phyloP scores from a whole-genome alignment of 92 coral and sea anemone species.

The Parazoanthus darwini region DNA sequence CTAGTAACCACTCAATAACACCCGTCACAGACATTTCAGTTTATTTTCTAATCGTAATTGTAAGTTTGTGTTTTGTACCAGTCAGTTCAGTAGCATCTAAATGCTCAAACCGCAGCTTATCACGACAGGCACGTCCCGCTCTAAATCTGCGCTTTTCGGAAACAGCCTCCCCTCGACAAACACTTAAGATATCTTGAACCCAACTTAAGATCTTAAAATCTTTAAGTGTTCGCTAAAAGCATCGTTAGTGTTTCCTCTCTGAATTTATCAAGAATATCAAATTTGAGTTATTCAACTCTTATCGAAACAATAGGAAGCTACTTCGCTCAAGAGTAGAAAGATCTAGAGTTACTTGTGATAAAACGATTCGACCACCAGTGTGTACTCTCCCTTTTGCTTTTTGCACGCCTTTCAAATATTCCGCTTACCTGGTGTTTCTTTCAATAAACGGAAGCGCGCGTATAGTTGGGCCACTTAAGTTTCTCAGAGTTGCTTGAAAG shows the following conservation, averaged over 20 bases:
- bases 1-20: neutral
- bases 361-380: slow-evolving; percentile 3
- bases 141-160: neutral
- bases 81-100: neutral
- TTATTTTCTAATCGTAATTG: neutral
- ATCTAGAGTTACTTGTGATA: slow-evolving; percentile 10
- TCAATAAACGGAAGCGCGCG: no score
- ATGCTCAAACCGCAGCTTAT: neutral
- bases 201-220: slow-evolving; percentile 6
- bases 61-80: no score
- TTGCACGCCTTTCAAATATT: neutral
- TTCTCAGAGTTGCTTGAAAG: neutral
- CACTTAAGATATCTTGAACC: slow-evolving; percentile 31
- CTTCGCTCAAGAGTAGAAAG: slow-evolving; percentile 2
- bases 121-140: neutral
- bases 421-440: no score
- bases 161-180: slow-evolving; percentile 10
- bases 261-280: slow-evolving; percentile 32
- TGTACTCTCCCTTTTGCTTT: neutral
- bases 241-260: slow-evolving; percentile 23
- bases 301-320: slow-evolving; percentile 1
- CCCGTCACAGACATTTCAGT: neutral
- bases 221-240: slow-evolving; percentile 41
- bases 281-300: neutral
- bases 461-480: no score